A percentile compares a stretch with the other conserved stretches of the same genome.
Evolutionary conservation across 1,140 invertebrate species (phyloP).

Genomic region (Tetraneura akinire): DNA sequence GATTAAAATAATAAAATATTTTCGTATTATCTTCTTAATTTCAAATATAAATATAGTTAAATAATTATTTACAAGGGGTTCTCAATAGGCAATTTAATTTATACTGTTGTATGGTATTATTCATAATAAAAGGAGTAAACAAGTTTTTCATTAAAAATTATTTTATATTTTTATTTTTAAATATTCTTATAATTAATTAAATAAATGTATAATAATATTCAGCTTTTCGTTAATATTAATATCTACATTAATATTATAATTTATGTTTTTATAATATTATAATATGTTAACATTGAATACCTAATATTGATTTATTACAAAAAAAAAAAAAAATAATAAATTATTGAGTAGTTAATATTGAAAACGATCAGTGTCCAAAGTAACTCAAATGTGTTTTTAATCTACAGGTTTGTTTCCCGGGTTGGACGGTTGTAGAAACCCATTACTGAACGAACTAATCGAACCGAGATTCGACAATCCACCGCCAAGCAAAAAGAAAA

Average conservation of each 20-base stretch:
- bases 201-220: no score
- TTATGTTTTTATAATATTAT: no score
- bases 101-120: background rate
- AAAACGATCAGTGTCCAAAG: no score
- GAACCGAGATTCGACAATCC: constrained; percentile 63
- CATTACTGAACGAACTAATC: constrained; percentile 68
- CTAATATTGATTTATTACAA: no score
- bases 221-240: no score
- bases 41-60: background rate
- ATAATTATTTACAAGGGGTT: constrained; percentile 21
- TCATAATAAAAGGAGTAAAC: background rate
- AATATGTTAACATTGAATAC: no score
- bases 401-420: constrained; percentile 66
- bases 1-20: constrained; percentile 41
- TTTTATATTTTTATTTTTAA: no score
- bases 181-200: no score
- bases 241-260: no score
- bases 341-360: no score
- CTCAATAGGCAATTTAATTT: background rate
- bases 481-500: constrained; percentile 58
- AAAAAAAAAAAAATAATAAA: no score
- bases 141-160: no score
- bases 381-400: background rate
- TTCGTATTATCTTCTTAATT: background rate
- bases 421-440: constrained; percentile 71